A percentile compares a stretch with the other conserved stretches of the same genome.
These are phyloP conservation scores for Cardiocondyla obscurior DNA, from an alignment of 1,140 invertebrate species.

Conservation along the genomic window DNA sequence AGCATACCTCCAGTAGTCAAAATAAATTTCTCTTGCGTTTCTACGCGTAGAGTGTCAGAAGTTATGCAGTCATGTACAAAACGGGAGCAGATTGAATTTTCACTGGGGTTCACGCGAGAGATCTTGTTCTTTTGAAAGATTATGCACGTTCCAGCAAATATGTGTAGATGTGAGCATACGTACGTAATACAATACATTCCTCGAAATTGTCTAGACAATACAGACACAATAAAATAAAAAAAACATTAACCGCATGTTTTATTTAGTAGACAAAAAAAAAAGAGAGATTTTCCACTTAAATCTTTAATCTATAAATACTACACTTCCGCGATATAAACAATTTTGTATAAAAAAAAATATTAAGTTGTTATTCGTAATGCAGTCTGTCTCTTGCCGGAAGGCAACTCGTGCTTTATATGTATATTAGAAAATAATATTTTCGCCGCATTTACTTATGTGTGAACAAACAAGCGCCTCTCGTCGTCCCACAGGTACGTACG, in stretches of 20 bases:
- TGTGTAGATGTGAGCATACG: not conserved
- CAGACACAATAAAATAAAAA: not conserved
- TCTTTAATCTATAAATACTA: not conserved
- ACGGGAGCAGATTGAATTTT: slow-evolving; percentile 6
- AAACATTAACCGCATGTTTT: not conserved
- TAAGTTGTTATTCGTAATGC: not conserved
- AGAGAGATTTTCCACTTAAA: not conserved
- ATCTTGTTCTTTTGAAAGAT: slow-evolving; percentile 1
- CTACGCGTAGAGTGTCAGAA: slow-evolving; percentile 14
- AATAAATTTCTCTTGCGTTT: not conserved
- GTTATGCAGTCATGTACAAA: slow-evolving; percentile 30
- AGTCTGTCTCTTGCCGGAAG: not conserved
- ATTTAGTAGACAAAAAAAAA: not conserved
- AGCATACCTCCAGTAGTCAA: not conserved
- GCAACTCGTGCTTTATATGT: not conserved
- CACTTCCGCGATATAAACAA: no score
- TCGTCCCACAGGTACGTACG: not conserved
- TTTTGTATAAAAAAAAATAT: not conserved
- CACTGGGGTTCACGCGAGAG: not conserved
- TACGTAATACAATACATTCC: not conserved
- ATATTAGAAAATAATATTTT: not conserved
- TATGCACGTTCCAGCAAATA: not conserved
- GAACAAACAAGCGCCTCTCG: not conserved
- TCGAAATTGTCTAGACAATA: not conserved
- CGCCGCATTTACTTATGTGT: not conserved